Conservation (phyloP, 1,140 invertebrate species). For the Paraescarpia echinospica region DNA sequence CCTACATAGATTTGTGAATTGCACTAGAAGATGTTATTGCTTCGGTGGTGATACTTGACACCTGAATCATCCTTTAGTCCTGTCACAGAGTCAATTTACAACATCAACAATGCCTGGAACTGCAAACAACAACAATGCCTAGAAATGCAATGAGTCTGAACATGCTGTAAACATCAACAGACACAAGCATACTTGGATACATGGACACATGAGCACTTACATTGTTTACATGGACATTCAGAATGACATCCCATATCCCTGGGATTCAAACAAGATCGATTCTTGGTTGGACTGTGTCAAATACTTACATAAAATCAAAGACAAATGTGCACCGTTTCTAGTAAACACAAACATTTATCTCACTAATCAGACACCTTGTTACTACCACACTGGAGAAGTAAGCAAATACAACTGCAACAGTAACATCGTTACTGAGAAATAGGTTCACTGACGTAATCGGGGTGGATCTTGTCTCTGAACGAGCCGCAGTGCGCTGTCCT, state of each 20-base stretch:
- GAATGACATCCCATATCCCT: not conserved
- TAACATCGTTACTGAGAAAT: not conserved
- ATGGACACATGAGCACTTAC: not conserved
- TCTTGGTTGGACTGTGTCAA: not conserved
- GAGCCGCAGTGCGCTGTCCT: not conserved
- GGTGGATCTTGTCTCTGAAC: not conserved
- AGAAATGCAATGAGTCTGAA: not conserved
- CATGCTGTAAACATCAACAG: not conserved
- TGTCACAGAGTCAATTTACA: not conserved
- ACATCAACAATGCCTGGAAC: not conserved
- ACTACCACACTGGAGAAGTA: not conserved
- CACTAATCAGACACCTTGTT: not conserved
- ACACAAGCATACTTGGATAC: not conserved
- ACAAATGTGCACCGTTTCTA: not conserved
- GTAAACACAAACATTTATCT: not conserved
- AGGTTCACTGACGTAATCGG: too few species aligned
- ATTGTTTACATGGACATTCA: not conserved
- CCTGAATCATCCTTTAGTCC: not conserved
- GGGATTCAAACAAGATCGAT: not conserved
- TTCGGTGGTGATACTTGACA: not conserved
- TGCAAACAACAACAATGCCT: not conserved
- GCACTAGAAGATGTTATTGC: not conserved
- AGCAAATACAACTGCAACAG: not conserved
- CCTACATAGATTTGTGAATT: not conserved
- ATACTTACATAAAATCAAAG: not conserved